Percentiles rank a stretch among this genome's conserved stretches.
Evolutionary conservation across 2,797 vertebrate genomes (phyloP).

Genomic region (Diplodus puntazzo): DNA sequence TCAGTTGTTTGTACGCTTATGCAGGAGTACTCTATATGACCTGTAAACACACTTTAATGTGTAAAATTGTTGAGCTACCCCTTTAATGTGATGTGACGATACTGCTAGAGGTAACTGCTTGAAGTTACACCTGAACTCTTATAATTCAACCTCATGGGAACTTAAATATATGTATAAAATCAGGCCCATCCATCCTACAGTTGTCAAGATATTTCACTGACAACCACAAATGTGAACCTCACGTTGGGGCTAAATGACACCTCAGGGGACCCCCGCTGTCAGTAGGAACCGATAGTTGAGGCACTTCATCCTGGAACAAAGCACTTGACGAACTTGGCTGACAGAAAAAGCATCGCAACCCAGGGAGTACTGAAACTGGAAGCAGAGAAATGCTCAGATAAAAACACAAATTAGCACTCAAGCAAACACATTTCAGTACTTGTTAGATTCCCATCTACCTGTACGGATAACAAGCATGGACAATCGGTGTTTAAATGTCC

Average conservation of each 20-base stretch:
- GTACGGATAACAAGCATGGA: slow-evolving; percentile 43
- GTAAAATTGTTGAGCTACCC: too few species aligned
- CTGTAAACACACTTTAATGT: too few species aligned
- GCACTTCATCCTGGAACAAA: background rate
- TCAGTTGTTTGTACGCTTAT: too few species aligned
- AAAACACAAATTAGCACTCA: slow-evolving; percentile 25
- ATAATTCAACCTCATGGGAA: background rate
- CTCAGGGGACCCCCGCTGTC: too few species aligned
- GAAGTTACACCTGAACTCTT: background rate
- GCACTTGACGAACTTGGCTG: background rate
- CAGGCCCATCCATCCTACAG: background rate
- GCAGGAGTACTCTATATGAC: too few species aligned
- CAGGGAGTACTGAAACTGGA: background rate
- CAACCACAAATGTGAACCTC: background rate
- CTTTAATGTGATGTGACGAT: too few species aligned
- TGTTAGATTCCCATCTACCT: slow-evolving; percentile 58
- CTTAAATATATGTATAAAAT: background rate
- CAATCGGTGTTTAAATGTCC: slow-evolving; percentile 50
- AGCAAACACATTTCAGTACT: slow-evolving; percentile 48
- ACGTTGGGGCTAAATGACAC: too few species aligned
- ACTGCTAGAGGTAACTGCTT: background rate
- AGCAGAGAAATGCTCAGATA: slow-evolving; percentile 25
- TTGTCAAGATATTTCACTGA: background rate
- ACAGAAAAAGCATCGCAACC: background rate
- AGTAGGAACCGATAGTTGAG: background rate